Evolutionary conservation across 1,140 invertebrate genomes (phyloP).

Genomic region (Cotesia vestalis): DNA sequence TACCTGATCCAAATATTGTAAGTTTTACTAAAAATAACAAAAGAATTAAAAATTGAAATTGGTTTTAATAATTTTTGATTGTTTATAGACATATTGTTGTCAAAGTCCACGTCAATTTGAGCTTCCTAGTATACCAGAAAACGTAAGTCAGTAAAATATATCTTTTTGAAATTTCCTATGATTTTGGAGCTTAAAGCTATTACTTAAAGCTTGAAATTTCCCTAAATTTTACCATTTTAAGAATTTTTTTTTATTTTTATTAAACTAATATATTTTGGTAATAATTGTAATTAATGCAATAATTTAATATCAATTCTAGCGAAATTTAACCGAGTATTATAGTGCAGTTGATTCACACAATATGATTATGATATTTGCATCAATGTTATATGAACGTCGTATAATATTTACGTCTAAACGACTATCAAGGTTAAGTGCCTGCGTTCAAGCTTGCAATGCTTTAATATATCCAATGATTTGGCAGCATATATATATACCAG

Average conservation of each 20-base stretch:
- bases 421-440: conserved; percentile 87
- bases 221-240: too few species aligned
- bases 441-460: conserved; percentile 92
- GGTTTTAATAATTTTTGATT: conserved; percentile 27
- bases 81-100: conserved; percentile 77
- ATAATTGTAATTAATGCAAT: conserved; percentile 28
- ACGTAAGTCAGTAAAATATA: conserved; percentile 74
- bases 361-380: conserved; percentile 94
- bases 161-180: too few species aligned
- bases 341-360: conserved; percentile 90
- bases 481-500: conserved; percentile 97
- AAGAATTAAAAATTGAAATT: background rate
- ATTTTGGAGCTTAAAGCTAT: too few species aligned
- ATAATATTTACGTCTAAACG: conserved; percentile 90
- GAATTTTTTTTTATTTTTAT: too few species aligned
- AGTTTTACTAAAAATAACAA: conserved; percentile 33
- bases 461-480: conserved; percentile 97
- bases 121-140: conserved; percentile 92
- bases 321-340: conserved; percentile 95
- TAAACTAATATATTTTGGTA: conserved; percentile 34
- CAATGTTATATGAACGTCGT: conserved; percentile 90
- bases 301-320: conserved; percentile 68
- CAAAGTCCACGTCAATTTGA: conserved; percentile 81
- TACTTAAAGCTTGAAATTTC: too few species aligned
- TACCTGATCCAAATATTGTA: conserved; percentile 60